Evolutionary conservation across 2,113 vertebrate species (phyloP).

Genomic region (Sphyrna mokarran): DNA sequence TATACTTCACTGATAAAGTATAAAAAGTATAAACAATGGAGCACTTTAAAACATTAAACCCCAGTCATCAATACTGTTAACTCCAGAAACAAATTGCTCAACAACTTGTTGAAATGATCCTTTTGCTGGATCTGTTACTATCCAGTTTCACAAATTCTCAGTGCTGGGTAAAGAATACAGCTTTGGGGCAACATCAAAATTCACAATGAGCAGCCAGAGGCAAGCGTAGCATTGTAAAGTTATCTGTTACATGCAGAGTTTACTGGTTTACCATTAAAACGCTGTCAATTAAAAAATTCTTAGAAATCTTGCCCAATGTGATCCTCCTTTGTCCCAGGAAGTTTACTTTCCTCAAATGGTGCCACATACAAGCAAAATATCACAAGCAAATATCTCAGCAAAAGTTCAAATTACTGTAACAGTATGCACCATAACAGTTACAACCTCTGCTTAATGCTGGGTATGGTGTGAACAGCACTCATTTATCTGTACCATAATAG

Average conservation of each 20-base stretch:
- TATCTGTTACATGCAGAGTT: neutral
- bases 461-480: neutral
- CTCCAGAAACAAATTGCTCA: conserved; percentile 10
- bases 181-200: neutral
- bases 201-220: neutral
- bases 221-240: neutral
- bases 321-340: neutral
- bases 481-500: neutral
- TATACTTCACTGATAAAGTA: neutral
- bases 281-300: neutral
- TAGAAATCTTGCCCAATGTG: neutral
- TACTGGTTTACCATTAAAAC: neutral
- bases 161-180: neutral
- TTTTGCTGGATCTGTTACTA: neutral
- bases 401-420: neutral
- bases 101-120: neutral
- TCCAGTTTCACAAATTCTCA: neutral
- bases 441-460: neutral
- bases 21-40: neutral
- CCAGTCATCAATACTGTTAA: neutral
- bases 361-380: neutral
- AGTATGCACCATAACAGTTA: neutral
- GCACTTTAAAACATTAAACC: neutral
- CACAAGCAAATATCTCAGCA: neutral
- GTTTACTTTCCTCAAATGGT: neutral